phyloP scores from a whole-genome alignment of 2,113 vertebrate species.

The Prunella himalayana region DNA sequence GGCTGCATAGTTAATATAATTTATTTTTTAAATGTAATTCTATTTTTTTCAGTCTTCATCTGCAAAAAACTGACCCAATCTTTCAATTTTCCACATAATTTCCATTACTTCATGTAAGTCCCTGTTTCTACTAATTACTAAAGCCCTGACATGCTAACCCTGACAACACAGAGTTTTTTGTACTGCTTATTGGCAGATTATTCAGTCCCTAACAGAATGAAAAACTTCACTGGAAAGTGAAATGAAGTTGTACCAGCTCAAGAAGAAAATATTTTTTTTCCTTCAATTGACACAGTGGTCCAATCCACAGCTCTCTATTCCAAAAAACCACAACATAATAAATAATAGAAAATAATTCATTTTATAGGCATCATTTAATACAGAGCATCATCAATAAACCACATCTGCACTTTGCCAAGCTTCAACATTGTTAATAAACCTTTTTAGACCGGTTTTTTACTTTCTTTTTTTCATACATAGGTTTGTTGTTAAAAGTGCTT shows the following conservation, averaged over 20 bases:
- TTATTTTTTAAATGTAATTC: not conserved
- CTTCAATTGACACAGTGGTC: rapidly evolving
- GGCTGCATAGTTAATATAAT: not conserved
- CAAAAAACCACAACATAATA: not conserved
- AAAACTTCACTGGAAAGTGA: not conserved
- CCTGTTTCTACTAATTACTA: not conserved
- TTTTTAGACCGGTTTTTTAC: not conserved
- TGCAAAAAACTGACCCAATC: not conserved
- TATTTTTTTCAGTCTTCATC: not conserved
- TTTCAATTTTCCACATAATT: not conserved
- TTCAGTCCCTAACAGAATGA: not conserved
- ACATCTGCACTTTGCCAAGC: not conserved
- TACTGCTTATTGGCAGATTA: not conserved
- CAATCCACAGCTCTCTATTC: not conserved
- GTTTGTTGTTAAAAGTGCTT: not conserved
- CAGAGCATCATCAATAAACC: not conserved
- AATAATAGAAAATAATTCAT: not conserved
- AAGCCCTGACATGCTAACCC: not conserved
- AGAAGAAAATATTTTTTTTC: not conserved
- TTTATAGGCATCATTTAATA: not conserved
- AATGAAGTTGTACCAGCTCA: not conserved
- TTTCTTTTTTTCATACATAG: not conserved
- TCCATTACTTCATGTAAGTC: not conserved
- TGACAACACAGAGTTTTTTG: not conserved
- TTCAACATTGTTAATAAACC: not conserved